Evolutionary conservation across 2,113 vertebrate species (phyloP), one percentile per base, ranked within the genome.

Genomic region (Trinectes maculatus): DNA sequence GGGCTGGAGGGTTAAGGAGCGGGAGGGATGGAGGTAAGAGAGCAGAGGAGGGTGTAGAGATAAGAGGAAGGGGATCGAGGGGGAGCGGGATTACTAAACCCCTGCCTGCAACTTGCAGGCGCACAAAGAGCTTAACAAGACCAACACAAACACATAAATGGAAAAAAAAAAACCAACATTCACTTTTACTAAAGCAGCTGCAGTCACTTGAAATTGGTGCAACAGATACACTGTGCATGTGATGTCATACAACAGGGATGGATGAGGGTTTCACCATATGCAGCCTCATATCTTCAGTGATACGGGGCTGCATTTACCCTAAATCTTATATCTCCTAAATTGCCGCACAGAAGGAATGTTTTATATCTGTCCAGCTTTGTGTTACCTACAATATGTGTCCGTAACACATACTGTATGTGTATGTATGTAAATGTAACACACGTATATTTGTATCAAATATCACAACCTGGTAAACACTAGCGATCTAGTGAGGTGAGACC

Each of bases 1-100:
- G 51, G 26, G 37, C 7, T 55, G 18, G 53, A 43, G 61, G 67
- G 57, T 71, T 52, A 78, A 66, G 39, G 33, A 40, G 33, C 52
- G 18, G 49, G 54, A 51, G 5, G 44, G 52, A 59, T 63, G 59
- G 68, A 68, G 66, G 74, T 57, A 58, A 63, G 72, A 71, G 63
- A 83, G 60, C 62, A 59, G 48, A 69, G 63, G 39, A 65, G 71
- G 60, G 44, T 0, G 18, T 0, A 19, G 43, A 48, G 77, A 76
- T 80, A 57, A 79, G 79, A 58, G 37, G 52, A 79, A 74, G 49
- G 65, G 69, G 61, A 77, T 58, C 2, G 36, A 71, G 55, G 75
- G 46, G 52, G 31, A 67, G 68, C 26, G 28, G 64, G 87, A 83
- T 89, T 84, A 87, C 78, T 24, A 67, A 80, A 76, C 52, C 70